Evolutionary conservation across 92 coral and sea anemone species (phyloP).

Genomic region (Palythoa heliodiscus): DNA sequence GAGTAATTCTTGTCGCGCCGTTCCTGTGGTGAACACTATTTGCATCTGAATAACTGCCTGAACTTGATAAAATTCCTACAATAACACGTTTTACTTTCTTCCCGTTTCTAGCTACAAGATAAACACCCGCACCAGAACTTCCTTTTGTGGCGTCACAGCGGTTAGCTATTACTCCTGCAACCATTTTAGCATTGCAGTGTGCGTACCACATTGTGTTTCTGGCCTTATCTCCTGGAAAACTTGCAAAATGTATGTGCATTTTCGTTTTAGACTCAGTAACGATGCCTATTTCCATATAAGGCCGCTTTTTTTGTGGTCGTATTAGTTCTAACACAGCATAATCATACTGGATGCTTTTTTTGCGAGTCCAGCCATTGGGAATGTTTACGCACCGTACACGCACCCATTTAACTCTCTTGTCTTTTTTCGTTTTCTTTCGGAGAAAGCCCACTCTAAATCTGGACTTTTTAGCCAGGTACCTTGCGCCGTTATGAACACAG

Average conservation of each 20-base stretch:
- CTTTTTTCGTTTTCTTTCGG: constrained; percentile 32
- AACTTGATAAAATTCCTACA: constrained; percentile 73
- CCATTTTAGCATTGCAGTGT: constrained; percentile 48
- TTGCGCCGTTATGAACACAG: constrained; percentile 70
- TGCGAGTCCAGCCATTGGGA: constrained; percentile 63
- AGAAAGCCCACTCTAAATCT: constrained; percentile 67
- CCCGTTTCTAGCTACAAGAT: constrained; percentile 32
- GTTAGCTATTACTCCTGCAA: constrained; percentile 51
- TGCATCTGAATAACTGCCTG: constrained; percentile 47
- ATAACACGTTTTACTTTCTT: constrained; percentile 44
- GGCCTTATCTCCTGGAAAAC: constrained; percentile 66
- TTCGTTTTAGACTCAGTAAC: background rate
- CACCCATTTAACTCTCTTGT: constrained; percentile 47
- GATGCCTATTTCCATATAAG: constrained; percentile 16
- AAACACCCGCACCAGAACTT: constrained; percentile 73
- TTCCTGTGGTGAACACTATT: constrained; percentile 53
- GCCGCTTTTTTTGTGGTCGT: constrained; percentile 28
- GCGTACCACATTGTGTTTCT: constrained; percentile 61
- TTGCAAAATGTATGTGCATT: constrained; percentile 53
- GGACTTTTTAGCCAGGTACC: constrained; percentile 44
- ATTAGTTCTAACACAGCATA: constrained; percentile 62
- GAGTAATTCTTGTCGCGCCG: constrained; percentile 69
- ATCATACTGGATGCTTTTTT: constrained; percentile 45
- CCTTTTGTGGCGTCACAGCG: constrained; percentile 66
- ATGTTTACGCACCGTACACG: constrained; percentile 55